Evolutionary conservation across 2,888 invertebrate species (phyloP), one percentile per base, ranked within the genome.

Genomic region (Acanthosepion esculentum): DNA sequence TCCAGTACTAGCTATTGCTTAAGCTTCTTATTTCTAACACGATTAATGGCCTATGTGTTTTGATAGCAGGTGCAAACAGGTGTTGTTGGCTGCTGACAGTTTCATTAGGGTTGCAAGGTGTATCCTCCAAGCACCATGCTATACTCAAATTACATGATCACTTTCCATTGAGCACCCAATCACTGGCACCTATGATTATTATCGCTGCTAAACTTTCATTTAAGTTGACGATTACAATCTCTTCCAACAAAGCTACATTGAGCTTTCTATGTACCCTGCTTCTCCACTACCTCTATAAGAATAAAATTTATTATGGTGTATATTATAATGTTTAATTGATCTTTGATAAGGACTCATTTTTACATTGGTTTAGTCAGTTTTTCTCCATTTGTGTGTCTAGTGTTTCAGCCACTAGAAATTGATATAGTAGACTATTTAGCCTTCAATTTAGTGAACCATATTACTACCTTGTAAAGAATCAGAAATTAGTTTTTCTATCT

Each of bases 31-130:
- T n/a, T 78, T 33, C n/a, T n/a, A 29, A n/a, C n/a, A 78, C 78
- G 33, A 78, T n/a, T 78, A 78, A 78, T n/a, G 33, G 33, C n/a
- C 78, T n/a, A 23, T 78, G 12, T 78, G 78, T 78, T 78, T 78
- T 78, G 78, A 78, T 78, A 78, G 78, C 78, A 78, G 78, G n/a
- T 78, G 78, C n/a, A 78, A 78, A 78, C 78, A 78, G n/a, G 6
- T n/a, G n/a, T 78, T 33, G 18, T 7, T 33, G n/a, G n/a, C 78
- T n/a, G 78, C 78, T 78, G 78, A 78, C 78, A 78, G 78, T 78
- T n/a, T 78, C n/a, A 78, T 78, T 78, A 78, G 5, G n/a, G n/a
- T 33, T n/a, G 78, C 78, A 78, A 33, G 78, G n/a, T 78, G 78
- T 78, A 12, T 10, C n/a, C 78, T 20, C n/a, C 20, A 78, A n/a